Conservation (phyloP, 2,797 vertebrate species). For the Atherinosoma microstoma region DNA sequence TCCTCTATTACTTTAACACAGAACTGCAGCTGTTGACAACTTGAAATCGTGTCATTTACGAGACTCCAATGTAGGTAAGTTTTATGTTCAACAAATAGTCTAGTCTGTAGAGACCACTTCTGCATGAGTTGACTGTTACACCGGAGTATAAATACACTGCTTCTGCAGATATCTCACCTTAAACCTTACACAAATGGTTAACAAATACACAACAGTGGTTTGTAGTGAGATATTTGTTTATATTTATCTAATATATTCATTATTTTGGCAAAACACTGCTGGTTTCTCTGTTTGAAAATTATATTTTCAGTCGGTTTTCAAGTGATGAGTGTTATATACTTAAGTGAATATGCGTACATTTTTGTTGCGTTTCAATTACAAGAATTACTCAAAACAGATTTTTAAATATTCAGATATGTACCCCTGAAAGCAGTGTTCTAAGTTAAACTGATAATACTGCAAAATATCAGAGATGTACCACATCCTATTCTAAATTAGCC, state of each 20-base stretch:
- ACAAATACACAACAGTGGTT: background rate
- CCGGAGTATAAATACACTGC: background rate
- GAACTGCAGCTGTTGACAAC: slow-evolving; percentile 1
- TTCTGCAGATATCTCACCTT: background rate
- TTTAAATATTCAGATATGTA: no score
- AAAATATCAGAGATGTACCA: background rate
- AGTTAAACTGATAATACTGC: background rate
- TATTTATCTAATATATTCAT: slow-evolving; percentile 2
- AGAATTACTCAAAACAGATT: background rate
- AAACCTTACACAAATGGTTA: background rate
- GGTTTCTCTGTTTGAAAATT: slow-evolving; percentile 3
- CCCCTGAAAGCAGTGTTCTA: background rate
- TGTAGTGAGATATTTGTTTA: background rate
- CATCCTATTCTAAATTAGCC: background rate
- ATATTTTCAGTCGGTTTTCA: slow-evolving; percentile 3
- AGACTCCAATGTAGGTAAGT: background rate
- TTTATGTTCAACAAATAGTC: background rate
- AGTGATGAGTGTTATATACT: slow-evolving; percentile 16
- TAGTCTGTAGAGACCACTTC: background rate
- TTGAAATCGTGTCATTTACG: slow-evolving; percentile 13
- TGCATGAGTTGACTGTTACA: slow-evolving; percentile 2
- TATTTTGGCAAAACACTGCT: slow-evolving; percentile 1
- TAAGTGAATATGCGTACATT: background rate
- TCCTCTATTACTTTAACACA: slow-evolving; percentile 1
- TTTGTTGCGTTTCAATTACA: slow-evolving; percentile 2